phyloP scores from a whole-genome alignment of 2,797 vertebrate species.

The Bothrops alternatus region DNA sequence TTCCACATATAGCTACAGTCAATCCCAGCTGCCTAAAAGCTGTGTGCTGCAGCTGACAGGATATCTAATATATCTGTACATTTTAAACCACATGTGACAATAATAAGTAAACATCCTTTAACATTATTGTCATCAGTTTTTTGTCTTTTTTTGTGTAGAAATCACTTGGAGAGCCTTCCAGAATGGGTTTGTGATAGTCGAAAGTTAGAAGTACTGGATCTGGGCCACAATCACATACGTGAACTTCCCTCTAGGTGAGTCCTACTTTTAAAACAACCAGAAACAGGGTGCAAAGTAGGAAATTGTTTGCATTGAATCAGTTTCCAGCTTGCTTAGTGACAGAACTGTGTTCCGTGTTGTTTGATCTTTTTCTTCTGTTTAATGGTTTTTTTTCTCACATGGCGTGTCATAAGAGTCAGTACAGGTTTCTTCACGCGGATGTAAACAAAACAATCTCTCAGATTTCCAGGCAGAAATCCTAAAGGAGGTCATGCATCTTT shows the following conservation, averaged over 20 bases:
- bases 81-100: neutral
- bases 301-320: slow-evolving; percentile 50
- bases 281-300: slow-evolving; percentile 29
- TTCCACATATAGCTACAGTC: neutral
- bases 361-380: slow-evolving; percentile 45
- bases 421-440: slow-evolving; percentile 51
- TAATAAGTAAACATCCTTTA: slow-evolving; percentile 7
- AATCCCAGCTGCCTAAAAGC: neutral
- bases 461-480: slow-evolving; percentile 43
- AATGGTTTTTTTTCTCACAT: slow-evolving; percentile 38
- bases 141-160: slow-evolving; percentile 74
- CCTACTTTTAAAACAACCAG: slow-evolving; percentile 28
- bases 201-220: slow-evolving; percentile 92
- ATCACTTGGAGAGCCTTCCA: slow-evolving; percentile 86
- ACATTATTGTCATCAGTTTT: slow-evolving; percentile 13
- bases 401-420: slow-evolving; percentile 8
- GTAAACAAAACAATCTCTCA: slow-evolving; percentile 37
- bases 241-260: slow-evolving; percentile 91
- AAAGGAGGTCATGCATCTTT: slow-evolving; percentile 24
- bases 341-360: slow-evolving; percentile 11
- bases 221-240: slow-evolving; percentile 87
- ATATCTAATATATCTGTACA: neutral
- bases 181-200: slow-evolving; percentile 92
- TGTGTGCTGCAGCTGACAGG: neutral
- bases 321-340: slow-evolving; percentile 50